Percentiles rank a stretch among this genome's conserved stretches.
phyloP scores from a whole-genome alignment of 1,140 invertebrate species.

The Phocides pigmalion region DNA sequence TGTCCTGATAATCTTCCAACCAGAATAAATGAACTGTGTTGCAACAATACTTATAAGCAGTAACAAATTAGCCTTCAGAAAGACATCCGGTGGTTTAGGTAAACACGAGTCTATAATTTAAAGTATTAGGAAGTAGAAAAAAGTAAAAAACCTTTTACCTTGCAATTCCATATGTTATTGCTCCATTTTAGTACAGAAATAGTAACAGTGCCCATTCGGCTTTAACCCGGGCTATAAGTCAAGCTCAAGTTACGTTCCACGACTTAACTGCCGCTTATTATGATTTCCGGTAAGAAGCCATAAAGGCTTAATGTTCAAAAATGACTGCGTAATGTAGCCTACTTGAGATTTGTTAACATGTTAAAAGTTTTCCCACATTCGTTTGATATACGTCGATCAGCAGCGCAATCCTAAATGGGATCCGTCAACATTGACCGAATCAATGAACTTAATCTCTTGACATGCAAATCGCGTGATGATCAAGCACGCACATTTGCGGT shows the following conservation, averaged over 20 bases:
- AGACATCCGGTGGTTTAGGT: too few relatives aligned
- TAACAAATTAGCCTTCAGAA: too few relatives aligned
- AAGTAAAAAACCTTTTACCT: slow-evolving; percentile 29
- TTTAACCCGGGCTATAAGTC: not conserved
- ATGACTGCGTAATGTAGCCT: slow-evolving; percentile 16
- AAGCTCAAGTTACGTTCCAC: slow-evolving; percentile 1
- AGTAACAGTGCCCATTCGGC: not conserved
- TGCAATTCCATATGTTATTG: slow-evolving; percentile 34
- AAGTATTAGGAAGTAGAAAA: not conserved
- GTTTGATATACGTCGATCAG: slow-evolving; percentile 6
- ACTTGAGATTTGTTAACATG: slow-evolving; percentile 8
- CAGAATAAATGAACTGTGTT: too few relatives aligned
- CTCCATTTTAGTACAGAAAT: not conserved
- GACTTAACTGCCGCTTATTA: slow-evolving; percentile 18
- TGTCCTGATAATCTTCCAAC: too few relatives aligned
- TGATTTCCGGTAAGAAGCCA: slow-evolving; percentile 15
- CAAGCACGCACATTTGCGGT: slow-evolving; percentile 4
- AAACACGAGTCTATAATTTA: too few relatives aligned
- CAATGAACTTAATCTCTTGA: slow-evolving; percentile 6
- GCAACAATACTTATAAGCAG: too few relatives aligned
- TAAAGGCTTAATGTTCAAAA: slow-evolving; percentile 16
- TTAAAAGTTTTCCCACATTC: slow-evolving; percentile 16
- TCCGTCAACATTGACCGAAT: slow-evolving; percentile 10
- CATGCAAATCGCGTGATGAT: slow-evolving; percentile 2
- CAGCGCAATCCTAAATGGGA: slow-evolving; percentile 14